Evolutionary conservation across 2,888 invertebrate genomes (phyloP), one percentile per base, ranked within the genome.

Genomic region (Synergus itoensis): DNA sequence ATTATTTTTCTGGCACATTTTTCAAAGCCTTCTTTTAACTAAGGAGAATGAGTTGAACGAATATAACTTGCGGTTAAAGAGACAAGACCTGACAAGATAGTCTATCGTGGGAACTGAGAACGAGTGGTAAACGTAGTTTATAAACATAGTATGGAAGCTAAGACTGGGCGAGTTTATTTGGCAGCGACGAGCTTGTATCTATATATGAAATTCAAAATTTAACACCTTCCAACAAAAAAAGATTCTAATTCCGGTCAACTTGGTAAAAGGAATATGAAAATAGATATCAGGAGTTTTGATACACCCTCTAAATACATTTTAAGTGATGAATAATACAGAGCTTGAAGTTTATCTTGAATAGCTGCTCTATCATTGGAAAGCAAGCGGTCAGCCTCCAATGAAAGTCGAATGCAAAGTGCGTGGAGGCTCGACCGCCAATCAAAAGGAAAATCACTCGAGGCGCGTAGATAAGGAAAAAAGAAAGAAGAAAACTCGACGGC

Each of bases 381-480:
- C 18, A 28, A 62, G 28, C 62, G 62, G 62, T 62, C 28, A 62
- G 28, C 5, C 62, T n/a, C 18, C 57, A 18, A 57, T 57, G 57
- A 57, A 57, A 57, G n/a, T 18, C 18, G 11, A 57, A 48, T 16
- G 48, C 57, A 57, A 57, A 57, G 18, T 18, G 57, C 57, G n/a
- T 16, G 57, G 11, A 57, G 57, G 18, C 57, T 57, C 57, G 57
- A 57, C 57, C 11, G 4, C 57, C 57, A 57, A 18, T 18, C 18
- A 57, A 57, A 57, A 18, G 57, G 18, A 57, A 18, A 18, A 57
- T 57, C 57, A 18, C 57, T 18, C 41, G 53, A 76, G 40, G 76
- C 53, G 60, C 78, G 78, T 78, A 73, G 57, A 77, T 63, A 63
- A 53, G 5, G 45, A 69, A 81, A 79, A 79, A 81, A 78, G 40